Base-by-base conservation (phyloP, 2,888 invertebrate genomes). In the Caenorhabditis sp. region DNA sequence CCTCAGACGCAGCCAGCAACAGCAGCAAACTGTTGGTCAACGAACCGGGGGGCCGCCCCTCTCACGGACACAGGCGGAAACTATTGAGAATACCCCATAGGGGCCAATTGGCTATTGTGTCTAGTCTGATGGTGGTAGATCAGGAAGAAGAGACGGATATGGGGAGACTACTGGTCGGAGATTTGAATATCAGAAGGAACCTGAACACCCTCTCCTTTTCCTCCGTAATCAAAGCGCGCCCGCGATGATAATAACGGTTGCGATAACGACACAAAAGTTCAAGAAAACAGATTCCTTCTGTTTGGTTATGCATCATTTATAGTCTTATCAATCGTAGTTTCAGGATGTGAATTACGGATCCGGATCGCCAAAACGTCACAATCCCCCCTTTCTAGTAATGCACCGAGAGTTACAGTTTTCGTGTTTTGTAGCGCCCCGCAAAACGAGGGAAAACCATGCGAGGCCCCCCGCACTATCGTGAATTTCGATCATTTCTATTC, bases 11-110 rank as follows among this genome's bases (percentile, higher is more conserved):
- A 68, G 54, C 63, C 47, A 63, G 63, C 41, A 59, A 59, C 54
- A 54, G 47, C 54, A 77, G 47, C 54, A 77, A 76, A 77, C 61
- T 79, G 79, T 79, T 79, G 70, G 79, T 79, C 79, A 70, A 64
- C 61, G 70, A 79, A 79, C 79, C 63, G 47, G 47, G 38, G 70
- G 56, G 64, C 70, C 63, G 64, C 79, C 79, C 70, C 38, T 41
- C 47, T 38, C 41, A 56, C 47, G 19, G 19, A 47, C 47, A 56
- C 61, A 77, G 77, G 70, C 76, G 59, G 44, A 49, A 59, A 69
- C 63, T 28, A 35, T 26, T 70, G 56, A 64, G 35, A 76, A 58
- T 63, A 31, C 56, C 47, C 24, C 38, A 64, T n/a, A 26, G 47
- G n/a, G 68, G 41, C 26, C 41, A 7, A 24, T 41, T 51, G n/a